Percentiles rank a stretch among this genome's conserved stretches.
Conservation (phyloP, 37 sponge, comb jelly and placozoan species). For the Geodia barretti region DNA sequence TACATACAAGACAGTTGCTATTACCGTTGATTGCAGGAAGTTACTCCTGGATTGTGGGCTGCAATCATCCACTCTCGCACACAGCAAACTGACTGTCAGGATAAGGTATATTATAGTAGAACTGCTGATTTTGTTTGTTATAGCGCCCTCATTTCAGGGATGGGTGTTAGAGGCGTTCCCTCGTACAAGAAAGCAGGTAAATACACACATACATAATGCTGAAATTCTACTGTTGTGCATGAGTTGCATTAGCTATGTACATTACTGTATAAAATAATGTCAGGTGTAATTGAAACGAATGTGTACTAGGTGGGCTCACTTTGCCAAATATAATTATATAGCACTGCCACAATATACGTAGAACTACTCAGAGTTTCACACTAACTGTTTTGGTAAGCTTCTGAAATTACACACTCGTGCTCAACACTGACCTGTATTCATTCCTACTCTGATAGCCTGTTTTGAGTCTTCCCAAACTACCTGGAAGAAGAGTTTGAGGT, state of each 20-base stretch:
- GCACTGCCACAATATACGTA: too few species aligned
- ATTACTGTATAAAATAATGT: not conserved
- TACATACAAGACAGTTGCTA: too few species aligned
- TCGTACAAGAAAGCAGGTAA: constrained; percentile 77
- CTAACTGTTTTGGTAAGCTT: too few species aligned
- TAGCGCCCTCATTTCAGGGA: constrained; percentile 56
- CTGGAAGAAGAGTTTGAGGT: too few species aligned
- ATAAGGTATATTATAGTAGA: constrained; percentile 54
- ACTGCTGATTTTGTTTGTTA: not conserved
- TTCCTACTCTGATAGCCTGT: too few species aligned
- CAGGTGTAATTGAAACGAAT: not conserved
- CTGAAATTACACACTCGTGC: too few species aligned
- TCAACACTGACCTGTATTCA: too few species aligned
- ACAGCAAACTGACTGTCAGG: constrained; percentile 42
- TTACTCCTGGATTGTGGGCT: constrained; percentile 38
- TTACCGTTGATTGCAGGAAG: too few species aligned
- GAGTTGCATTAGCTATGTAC: not conserved
- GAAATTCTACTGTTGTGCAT: too few species aligned
- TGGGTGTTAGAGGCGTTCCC: constrained; percentile 93
- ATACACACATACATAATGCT: not conserved
- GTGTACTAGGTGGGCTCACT: not conserved
- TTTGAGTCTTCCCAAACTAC: too few species aligned
- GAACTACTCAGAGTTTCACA: too few species aligned
- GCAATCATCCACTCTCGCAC: constrained; percentile 44
- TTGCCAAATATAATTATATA: too few species aligned